Percentiles rank a stretch among this genome's conserved stretches.
Conservation (phyloP, 2,888 invertebrate species). For the Lithodes maja region DNA sequence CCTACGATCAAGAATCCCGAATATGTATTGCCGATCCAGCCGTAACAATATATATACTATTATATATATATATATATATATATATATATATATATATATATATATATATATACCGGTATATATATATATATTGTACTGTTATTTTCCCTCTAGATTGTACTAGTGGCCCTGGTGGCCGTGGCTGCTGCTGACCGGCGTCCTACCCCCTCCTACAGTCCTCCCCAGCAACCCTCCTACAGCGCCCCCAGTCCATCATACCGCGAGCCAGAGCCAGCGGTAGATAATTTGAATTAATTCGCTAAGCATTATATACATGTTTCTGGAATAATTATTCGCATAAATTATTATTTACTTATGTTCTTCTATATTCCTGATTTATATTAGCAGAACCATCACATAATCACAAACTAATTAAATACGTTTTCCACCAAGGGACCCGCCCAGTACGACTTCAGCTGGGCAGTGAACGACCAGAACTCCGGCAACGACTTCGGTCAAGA, state of each 20-base stretch:
- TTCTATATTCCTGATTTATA: background rate
- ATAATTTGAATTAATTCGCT: background rate
- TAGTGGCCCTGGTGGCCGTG: background rate
- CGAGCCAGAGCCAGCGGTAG: constrained; percentile 22
- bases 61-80: too few species aligned
- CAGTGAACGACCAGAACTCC: constrained; percentile 78
- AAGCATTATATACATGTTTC: too few species aligned
- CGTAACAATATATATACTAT: too few species aligned
- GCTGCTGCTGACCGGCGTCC: background rate
- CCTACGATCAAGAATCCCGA: too few species aligned
- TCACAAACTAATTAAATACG: too few species aligned
- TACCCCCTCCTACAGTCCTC: constrained; percentile 20
- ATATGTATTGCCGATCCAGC: too few species aligned
- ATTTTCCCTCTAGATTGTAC: background rate
- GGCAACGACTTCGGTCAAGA: constrained; percentile 81
- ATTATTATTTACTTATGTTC: background rate
- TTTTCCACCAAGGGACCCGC: background rate
- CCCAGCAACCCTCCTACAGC: constrained; percentile 10
- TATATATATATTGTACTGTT: too few species aligned
- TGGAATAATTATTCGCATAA: too few species aligned
- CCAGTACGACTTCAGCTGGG: constrained; percentile 79
- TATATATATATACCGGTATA: too few species aligned
- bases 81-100: too few species aligned
- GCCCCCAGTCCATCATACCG: background rate
- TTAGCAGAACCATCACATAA: too few species aligned